Conservation (phyloP, 2,113 vertebrate genomes). For the Ginglymostoma cirratum region DNA sequence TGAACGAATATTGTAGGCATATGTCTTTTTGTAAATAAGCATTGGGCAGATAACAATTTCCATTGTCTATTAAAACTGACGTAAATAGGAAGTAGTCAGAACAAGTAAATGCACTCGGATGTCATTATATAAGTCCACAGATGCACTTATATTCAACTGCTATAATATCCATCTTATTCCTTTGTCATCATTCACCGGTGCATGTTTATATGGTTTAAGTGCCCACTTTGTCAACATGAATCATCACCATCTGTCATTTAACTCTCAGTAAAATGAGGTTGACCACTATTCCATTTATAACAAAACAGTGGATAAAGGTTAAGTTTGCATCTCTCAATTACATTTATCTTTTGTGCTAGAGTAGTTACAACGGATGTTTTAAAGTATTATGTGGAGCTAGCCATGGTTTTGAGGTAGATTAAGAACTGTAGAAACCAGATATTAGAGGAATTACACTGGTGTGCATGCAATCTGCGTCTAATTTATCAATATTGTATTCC, state of each 20-base stretch:
- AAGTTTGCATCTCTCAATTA: not conserved
- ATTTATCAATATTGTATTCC: not conserved
- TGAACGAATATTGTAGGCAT: not conserved
- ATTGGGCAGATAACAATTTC: not conserved
- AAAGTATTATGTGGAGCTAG: not conserved
- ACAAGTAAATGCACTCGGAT: not conserved
- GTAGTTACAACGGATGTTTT: not conserved
- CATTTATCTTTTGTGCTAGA: not conserved
- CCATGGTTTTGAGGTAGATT: not conserved
- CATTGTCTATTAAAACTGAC: not conserved
- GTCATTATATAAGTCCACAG: not conserved
- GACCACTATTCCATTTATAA: not conserved
- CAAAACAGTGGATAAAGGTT: not conserved
- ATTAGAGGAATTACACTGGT: not conserved
- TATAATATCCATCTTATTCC: not conserved
- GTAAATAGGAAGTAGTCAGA: slow-evolving; percentile 13
- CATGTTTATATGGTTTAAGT: not conserved
- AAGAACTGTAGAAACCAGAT: not conserved
- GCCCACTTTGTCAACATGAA: slow-evolving; percentile 3
- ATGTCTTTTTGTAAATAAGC: not conserved
- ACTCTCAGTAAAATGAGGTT: not conserved
- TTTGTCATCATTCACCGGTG: not conserved
- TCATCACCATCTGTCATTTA: not conserved
- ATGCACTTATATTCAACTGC: not conserved
- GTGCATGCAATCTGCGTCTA: not conserved